Evolutionary conservation across 2,797 vertebrate genomes (phyloP).

Genomic region (Phataginus tetradactyla): DNA sequence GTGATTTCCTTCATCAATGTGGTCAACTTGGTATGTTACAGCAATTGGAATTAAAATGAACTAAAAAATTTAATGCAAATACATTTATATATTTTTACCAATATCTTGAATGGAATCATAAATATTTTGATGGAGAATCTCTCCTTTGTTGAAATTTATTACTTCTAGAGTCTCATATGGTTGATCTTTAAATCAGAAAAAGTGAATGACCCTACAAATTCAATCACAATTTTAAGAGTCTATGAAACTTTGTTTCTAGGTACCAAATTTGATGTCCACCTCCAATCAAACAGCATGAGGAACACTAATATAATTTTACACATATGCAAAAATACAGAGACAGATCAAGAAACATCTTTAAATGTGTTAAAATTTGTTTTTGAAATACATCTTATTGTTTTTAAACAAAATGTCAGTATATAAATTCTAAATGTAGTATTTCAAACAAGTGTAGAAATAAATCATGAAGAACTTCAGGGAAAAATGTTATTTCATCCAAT

Average conservation of each 20-base stretch:
- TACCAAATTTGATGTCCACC: background rate
- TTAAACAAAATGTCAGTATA: slow-evolving; percentile 44
- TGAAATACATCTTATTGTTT: background rate
- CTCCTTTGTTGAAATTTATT: background rate
- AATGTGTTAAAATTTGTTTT: background rate
- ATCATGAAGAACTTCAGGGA: background rate
- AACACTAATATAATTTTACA: background rate
- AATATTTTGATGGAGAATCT: background rate
- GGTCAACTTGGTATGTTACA: background rate
- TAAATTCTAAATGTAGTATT: slow-evolving; percentile 14
- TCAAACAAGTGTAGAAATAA: background rate
- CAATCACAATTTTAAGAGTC: background rate
- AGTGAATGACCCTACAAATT: background rate
- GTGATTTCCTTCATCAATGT: background rate
- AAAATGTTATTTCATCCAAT: slow-evolving; percentile 26
- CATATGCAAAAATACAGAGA: background rate
- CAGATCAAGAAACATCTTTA: background rate
- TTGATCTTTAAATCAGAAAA: background rate
- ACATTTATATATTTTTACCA: background rate
- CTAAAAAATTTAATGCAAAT: background rate
- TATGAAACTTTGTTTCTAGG: background rate
- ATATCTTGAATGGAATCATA: background rate
- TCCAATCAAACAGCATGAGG: background rate
- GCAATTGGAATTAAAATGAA: background rate
- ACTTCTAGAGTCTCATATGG: background rate